These are phyloP conservation scores for Reticulitermes lucifugus DNA, from an alignment of 2,888 invertebrate species.

Conservation along the genomic window DNA sequence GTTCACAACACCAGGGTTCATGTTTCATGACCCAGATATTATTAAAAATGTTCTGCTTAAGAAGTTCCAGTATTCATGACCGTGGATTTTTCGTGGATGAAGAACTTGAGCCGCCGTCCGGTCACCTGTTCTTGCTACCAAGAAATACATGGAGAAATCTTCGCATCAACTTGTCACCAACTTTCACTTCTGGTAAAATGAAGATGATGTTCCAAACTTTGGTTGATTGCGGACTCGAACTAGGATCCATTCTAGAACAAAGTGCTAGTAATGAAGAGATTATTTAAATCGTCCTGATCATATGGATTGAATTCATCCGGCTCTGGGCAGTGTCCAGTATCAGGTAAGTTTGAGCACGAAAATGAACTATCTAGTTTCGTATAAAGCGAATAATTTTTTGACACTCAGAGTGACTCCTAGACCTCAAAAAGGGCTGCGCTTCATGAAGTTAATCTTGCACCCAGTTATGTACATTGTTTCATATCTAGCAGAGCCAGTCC, in stretches of 20 bases:
- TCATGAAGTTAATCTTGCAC: too few species aligned
- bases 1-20: conserved; percentile 52
- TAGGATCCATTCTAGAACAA: conserved; percentile 53
- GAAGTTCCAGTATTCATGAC: conserved; percentile 48
- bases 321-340: too few species aligned
- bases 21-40: conserved; percentile 24
- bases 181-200: conserved; percentile 60
- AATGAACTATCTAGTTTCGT: too few species aligned
- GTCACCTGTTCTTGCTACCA: conserved; percentile 52
- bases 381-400: conserved; percentile 57
- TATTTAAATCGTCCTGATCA: conserved; percentile 59
- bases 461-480: too few species aligned
- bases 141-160: conserved; percentile 29
- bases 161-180: conserved; percentile 47
- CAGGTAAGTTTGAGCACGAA: too few species aligned
- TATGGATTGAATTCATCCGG: too few species aligned
- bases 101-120: conserved; percentile 48
- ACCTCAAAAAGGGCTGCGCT: too few species aligned
- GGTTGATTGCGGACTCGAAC: conserved; percentile 47
- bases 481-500: too few species aligned
- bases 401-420: conserved; percentile 59
- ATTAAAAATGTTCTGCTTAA: conserved; percentile 39
- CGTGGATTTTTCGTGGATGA: conserved; percentile 42
- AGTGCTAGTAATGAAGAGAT: conserved; percentile 44
- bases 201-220: conserved; percentile 28